Percentiles rank a stretch among this genome's conserved stretches.
phyloP scores from a whole-genome alignment of 2,888 invertebrate species.

The Eucera pruinosa region DNA sequence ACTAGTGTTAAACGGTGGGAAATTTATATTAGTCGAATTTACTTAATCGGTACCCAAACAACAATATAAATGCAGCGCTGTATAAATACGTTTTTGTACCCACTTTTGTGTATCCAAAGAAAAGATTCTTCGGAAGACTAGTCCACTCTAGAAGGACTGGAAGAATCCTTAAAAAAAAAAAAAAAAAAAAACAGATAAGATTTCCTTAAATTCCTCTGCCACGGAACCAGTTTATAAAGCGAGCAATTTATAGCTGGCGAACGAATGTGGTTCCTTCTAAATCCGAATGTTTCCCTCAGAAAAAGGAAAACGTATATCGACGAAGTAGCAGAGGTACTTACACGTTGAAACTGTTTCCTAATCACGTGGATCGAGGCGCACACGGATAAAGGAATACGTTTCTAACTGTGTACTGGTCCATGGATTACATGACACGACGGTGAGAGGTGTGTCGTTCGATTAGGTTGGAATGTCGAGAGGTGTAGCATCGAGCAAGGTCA shows the following conservation, averaged over 20 bases:
- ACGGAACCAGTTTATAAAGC: slow-evolving; percentile 13
- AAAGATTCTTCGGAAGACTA: background rate
- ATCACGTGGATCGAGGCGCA: slow-evolving; percentile 16
- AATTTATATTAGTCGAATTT: too few relatives aligned
- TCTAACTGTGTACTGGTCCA: slow-evolving; percentile 20
- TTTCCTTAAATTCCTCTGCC: slow-evolving; percentile 3
- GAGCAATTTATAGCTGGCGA: slow-evolving; percentile 26
- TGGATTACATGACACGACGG: slow-evolving; percentile 45
- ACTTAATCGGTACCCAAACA: too few relatives aligned
- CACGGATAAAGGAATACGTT: slow-evolving; percentile 3
- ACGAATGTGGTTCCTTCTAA: too few relatives aligned
- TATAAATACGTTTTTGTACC: too few relatives aligned
- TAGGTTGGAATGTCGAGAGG: slow-evolving; percentile 78
- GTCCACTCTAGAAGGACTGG: background rate
- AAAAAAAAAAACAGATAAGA: slow-evolving; percentile 5
- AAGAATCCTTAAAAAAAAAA: background rate
- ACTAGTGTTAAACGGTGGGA: too few relatives aligned
- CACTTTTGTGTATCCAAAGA: too few relatives aligned
- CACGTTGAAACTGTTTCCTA: slow-evolving; percentile 24
- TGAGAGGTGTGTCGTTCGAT: slow-evolving; percentile 77
- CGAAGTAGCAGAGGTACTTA: background rate
- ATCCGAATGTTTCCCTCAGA: too few relatives aligned
- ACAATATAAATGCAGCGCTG: too few relatives aligned
- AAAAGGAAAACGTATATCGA: too few relatives aligned
- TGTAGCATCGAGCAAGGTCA: slow-evolving; percentile 76